phyloP scores from a whole-genome alignment of 2,797 vertebrate species.

The Gallinago solitaria region DNA sequence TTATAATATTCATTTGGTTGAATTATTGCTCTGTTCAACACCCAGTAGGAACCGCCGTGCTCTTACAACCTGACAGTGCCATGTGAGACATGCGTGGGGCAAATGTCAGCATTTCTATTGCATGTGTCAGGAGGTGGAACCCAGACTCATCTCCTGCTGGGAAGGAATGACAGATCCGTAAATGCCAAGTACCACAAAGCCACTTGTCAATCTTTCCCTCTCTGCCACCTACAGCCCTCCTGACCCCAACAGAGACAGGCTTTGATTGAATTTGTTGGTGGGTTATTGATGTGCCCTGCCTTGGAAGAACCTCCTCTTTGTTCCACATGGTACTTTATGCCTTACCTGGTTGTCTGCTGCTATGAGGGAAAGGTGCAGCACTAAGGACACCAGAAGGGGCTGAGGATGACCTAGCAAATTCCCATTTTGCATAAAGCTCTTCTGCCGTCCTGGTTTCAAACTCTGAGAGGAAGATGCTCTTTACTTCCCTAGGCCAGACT shows the following conservation, averaged over 20 bases:
- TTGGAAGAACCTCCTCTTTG: neutral
- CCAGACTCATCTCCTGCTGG: neutral
- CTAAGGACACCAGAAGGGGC: neutral
- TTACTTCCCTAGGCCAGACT: neutral
- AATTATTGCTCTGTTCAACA: slow-evolving; percentile 3
- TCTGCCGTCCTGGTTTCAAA: neutral
- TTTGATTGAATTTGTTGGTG: neutral
- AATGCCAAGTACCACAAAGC: neutral
- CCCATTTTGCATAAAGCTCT: neutral
- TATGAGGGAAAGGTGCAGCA: neutral
- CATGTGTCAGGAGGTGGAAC: neutral
- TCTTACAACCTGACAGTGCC: neutral
- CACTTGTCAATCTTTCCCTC: neutral
- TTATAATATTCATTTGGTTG: neutral
- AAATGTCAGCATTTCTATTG: neutral
- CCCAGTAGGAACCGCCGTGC: neutral
- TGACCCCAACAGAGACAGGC: fast-evolving
- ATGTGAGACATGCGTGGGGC: neutral
- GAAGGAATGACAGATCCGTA: neutral
- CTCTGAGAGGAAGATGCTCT: neutral
- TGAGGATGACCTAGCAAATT: neutral
- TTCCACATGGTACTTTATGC: neutral
- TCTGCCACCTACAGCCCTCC: neutral
- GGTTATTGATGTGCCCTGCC: neutral
- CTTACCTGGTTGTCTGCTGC: neutral